phyloP scores from a whole-genome alignment of 2,888 invertebrate species.

The Lasioglossum malachurum region DNA sequence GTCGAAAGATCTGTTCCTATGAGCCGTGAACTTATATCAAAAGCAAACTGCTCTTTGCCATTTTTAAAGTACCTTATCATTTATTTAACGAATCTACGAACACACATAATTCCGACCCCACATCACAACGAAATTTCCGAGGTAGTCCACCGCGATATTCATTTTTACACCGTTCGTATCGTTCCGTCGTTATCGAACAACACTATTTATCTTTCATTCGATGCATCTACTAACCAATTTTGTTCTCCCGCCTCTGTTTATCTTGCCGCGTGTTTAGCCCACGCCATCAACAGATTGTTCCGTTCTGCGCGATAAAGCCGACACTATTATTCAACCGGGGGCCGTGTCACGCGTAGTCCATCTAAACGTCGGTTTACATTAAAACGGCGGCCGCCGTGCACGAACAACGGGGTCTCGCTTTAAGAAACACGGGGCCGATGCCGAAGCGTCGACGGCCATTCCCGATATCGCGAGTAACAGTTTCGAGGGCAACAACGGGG shows the following conservation, averaged over 20 bases:
- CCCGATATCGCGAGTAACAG: background rate
- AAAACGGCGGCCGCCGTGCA: background rate
- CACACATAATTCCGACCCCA: too few relatives aligned
- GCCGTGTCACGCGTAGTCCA: background rate
- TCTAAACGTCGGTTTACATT: background rate
- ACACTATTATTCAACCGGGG: background rate
- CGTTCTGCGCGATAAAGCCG: conserved; percentile 4
- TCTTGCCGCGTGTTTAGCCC: background rate
- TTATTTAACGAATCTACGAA: too few relatives aligned
- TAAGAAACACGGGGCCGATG: background rate
- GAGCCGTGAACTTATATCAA: too few relatives aligned
- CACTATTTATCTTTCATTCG: background rate
- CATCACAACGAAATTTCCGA: too few relatives aligned
- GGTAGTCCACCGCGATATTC: background rate
- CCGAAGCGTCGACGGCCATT: background rate
- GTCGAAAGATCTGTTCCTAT: too few relatives aligned
- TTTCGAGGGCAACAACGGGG: background rate
- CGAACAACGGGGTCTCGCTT: background rate
- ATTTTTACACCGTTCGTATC: too few relatives aligned
- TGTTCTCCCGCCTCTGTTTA: background rate
- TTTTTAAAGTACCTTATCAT: too few relatives aligned
- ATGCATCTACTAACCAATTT: background rate
- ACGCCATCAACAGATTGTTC: background rate
- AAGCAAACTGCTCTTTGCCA: too few relatives aligned
- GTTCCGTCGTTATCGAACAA: background rate